Base-by-base conservation (phyloP, 2,113 vertebrate species). In the Cynocephalus volans region DNA sequence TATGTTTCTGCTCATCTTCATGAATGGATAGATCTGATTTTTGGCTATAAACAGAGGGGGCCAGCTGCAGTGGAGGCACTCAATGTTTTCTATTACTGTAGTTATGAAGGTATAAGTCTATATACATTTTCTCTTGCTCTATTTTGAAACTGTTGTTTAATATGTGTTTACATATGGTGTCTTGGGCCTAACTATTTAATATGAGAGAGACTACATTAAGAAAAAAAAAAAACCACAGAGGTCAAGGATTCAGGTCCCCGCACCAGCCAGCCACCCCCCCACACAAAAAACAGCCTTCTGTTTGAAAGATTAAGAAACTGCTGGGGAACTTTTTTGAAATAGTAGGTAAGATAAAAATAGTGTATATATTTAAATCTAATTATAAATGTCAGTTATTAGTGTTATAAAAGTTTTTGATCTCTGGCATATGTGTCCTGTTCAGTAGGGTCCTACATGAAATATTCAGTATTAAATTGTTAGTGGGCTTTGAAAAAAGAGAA, bases 21-120 rank as follows among this genome's bases (percentile, higher is more conserved):
- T 95, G 99, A 99, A 98, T 99, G 99, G 99, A 99, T 99, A 90
- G 99, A 99, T 98, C 98, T 99, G 97, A 99, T 99, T 97, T 99
- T 99, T 96, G 99, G 99, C 41, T 99, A 99, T 98, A 99, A 99
- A 97, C 99, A 99, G 98, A 99, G 99, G 56, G 99, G 99, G 21
- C 99, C 99, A 54, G 99, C 99, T 83, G 99, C 99, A 6, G 99
- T 99, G 85, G 99, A 99, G 90, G 99, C 99, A 0, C 99, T 99
- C 81, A 99, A 99, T 75, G 99, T 99, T 72, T 99, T 99, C 98
- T 99, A 99, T 98, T 99, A 99, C 97, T 99, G 99, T 98, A 99
- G 99, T 89, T 99, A 99, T 0, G 99, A 99, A 99, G 99, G 99
- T 99, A 99, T 83, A 93, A 97, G 69, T 70, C 67, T 84, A 21